A percentile compares a stretch with the other conserved stretches of the same genome.
Evolutionary conservation across 2,888 invertebrate genomes (phyloP).

Genomic region (Craniophora ligustri): DNA sequence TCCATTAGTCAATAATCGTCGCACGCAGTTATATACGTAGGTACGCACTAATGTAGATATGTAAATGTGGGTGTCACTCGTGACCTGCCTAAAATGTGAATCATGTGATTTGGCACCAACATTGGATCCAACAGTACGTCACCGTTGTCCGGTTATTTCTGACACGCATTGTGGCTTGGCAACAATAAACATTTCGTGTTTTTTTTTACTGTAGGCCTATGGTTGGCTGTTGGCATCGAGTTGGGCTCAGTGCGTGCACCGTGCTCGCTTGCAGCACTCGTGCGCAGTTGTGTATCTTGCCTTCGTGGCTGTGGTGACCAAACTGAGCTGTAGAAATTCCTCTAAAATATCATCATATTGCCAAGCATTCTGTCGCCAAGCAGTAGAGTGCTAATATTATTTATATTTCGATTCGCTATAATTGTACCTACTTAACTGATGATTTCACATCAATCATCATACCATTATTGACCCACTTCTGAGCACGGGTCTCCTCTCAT

Average conservation of each 20-base stretch:
- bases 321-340: too few species aligned
- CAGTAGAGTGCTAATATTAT: too few species aligned
- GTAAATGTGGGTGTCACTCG: constrained; percentile 76
- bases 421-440: too few species aligned
- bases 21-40: constrained; percentile 7
- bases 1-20: constrained; percentile 33
- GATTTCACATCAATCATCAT: too few species aligned
- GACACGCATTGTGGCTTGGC: constrained; percentile 73
- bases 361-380: too few species aligned
- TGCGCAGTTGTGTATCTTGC: background rate
- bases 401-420: too few species aligned
- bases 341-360: too few species aligned
- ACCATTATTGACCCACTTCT: too few species aligned
- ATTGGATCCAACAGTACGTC: constrained; percentile 75
- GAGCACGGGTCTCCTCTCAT: too few species aligned
- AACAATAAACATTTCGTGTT: constrained; percentile 67
- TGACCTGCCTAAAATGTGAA: constrained; percentile 82
- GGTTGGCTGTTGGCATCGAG: constrained; percentile 33
- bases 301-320: too few species aligned
- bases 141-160: constrained; percentile 78
- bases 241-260: background rate
- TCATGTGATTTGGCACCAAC: constrained; percentile 85
- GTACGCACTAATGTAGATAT: constrained; percentile 27
- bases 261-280: background rate
- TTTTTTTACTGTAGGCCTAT: constrained; percentile 57